Evolutionary conservation across 2,113 vertebrate genomes (phyloP).

Genomic region (Todiramphus chloris): DNA sequence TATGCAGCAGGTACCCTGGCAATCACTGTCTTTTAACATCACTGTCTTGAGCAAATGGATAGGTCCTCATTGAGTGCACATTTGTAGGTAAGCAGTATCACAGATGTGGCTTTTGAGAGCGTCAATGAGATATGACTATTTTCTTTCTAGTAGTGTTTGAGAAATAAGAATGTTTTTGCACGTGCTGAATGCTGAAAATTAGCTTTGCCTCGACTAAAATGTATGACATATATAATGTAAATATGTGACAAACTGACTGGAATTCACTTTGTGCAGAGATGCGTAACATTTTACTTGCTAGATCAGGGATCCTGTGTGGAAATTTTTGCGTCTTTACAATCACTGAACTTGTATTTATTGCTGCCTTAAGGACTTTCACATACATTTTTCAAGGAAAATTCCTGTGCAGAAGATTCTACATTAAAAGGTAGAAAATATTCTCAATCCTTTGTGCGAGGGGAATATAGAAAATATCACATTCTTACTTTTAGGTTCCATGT

Average conservation of each 20-base stretch:
- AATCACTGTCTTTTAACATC: not conserved
- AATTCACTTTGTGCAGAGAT: not conserved
- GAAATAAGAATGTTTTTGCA: not conserved
- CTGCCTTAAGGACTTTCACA: not conserved
- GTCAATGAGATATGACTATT: not conserved
- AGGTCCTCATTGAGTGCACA: accelerated
- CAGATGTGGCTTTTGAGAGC: not conserved
- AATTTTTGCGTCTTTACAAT: not conserved
- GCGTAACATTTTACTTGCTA: not conserved
- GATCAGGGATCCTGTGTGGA: not conserved
- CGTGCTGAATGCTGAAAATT: not conserved
- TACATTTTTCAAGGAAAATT: not conserved
- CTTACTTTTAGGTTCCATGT: not conserved
- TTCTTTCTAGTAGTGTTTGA: not conserved
- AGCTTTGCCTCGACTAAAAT: not conserved
- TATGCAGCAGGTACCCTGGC: not conserved
- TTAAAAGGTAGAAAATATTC: not conserved
- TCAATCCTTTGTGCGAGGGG: not conserved
- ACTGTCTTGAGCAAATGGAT: not conserved
- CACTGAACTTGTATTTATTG: not conserved
- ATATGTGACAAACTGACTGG: not conserved
- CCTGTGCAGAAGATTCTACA: not conserved
- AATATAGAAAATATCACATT: not conserved
- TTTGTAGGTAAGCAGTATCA: not conserved
- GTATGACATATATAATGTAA: not conserved